Conservation (phyloP, 1,140 invertebrate genomes). For the Neodiprion pinetum region DNA sequence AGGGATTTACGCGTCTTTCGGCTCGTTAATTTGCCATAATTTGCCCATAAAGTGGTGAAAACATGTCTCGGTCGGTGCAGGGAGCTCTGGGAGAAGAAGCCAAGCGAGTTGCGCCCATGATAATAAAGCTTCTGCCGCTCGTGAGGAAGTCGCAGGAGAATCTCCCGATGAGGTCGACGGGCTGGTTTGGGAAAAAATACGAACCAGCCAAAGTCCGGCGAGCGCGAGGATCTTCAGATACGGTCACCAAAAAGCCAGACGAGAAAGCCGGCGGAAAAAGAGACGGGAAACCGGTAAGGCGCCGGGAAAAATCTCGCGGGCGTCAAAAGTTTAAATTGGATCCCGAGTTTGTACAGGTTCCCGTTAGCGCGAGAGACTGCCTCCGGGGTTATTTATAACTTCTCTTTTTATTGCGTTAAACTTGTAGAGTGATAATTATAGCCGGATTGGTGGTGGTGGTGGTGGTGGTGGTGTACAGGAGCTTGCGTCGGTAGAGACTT, state of each 20-base stretch:
- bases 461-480: too few species aligned
- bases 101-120: too few species aligned
- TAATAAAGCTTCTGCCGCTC: too few species aligned
- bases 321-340: constrained; percentile 4
- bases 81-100: too few species aligned
- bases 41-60: neutral
- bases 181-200: too few species aligned
- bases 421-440: neutral
- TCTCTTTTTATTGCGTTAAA: neutral
- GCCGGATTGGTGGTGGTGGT: neutral
- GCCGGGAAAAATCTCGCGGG: neutral
- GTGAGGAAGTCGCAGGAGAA: too few species aligned
- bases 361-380: neutral
- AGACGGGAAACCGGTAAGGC: neutral
- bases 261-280: neutral
- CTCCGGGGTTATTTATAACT: neutral
- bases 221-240: too few species aligned
- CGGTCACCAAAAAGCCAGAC: neutral
- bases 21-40: constrained; percentile 7
- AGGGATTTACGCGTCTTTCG: neutral
- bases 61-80: neutral
- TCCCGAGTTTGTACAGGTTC: neutral
- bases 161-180: too few species aligned
- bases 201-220: too few species aligned
- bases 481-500: too few species aligned